These are phyloP conservation scores for Hyles vespertilio DNA, from an alignment of 1,140 invertebrate species.

Conservation along the genomic window DNA sequence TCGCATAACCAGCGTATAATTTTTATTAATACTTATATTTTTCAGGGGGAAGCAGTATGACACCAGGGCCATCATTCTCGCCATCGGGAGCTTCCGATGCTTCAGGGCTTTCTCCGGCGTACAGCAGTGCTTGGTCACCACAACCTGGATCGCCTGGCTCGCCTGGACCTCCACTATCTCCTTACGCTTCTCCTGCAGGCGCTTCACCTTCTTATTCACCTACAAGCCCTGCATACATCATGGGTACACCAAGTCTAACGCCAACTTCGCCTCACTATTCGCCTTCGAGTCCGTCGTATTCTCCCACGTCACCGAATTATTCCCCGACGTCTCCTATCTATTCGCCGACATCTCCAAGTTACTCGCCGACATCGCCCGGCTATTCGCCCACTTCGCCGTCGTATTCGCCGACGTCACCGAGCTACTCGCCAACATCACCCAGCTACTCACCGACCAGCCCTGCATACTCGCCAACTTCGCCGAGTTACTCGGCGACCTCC, in stretches of 20 bases:
- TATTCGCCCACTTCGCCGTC: conserved; percentile 87
- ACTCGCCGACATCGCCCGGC: conserved; percentile 84
- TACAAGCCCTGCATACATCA: conserved; percentile 86
- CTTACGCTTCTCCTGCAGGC: conserved; percentile 83
- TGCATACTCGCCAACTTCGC: conserved; percentile 83
- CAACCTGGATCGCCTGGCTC: conserved; percentile 89
- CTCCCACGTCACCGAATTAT: conserved; percentile 87
- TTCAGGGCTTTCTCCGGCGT: conserved; percentile 92
- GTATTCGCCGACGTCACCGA: conserved; percentile 86
- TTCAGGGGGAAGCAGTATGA: conserved; percentile 92
- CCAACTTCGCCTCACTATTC: conserved; percentile 88
- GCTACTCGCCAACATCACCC: conserved; percentile 86
- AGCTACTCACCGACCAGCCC: conserved; percentile 85
- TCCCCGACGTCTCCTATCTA: conserved; percentile 83
- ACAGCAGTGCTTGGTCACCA: conserved; percentile 89
- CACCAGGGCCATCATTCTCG: conserved; percentile 97
- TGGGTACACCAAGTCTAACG: conserved; percentile 85
- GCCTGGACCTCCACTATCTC: conserved; percentile 86
- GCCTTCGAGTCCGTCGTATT: conserved; percentile 89
- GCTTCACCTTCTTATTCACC: conserved; percentile 91
- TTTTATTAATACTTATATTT: conserved; percentile 28
- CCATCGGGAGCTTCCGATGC: conserved; percentile 94
- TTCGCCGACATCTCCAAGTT: conserved; percentile 84
- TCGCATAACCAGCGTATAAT: conserved; percentile 6
- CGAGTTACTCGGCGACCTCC: conserved; percentile 82